Percentiles rank a stretch among this genome's conserved stretches.
Evolutionary conservation across 2,113 vertebrate genomes (phyloP).

Genomic region (Seriola aureovittata): DNA sequence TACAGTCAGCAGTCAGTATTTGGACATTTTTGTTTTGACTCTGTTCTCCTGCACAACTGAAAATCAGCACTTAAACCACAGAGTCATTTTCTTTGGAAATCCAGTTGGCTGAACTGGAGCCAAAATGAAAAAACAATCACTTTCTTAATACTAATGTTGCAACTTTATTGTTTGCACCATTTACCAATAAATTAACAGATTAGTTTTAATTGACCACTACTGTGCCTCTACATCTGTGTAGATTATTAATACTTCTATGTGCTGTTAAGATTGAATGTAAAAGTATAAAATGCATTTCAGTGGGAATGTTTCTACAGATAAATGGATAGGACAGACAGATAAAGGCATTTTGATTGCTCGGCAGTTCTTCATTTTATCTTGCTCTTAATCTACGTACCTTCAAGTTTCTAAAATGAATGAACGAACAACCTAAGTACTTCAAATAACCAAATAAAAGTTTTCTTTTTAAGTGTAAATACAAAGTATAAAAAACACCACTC

Average conservation of each 20-base stretch:
- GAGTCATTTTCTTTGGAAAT: background rate
- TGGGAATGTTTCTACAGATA: background rate
- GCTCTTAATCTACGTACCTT: background rate
- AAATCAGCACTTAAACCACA: background rate
- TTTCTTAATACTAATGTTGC: background rate
- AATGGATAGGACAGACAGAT: background rate
- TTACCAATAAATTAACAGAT: background rate
- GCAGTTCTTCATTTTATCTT: background rate
- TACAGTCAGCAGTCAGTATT: background rate
- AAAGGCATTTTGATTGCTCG: background rate
- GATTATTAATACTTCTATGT: background rate
- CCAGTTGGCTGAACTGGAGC: background rate
- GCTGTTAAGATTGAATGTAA: background rate
- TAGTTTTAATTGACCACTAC: background rate
- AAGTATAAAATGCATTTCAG: background rate
- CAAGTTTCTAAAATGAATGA: background rate
- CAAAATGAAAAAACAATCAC: background rate
- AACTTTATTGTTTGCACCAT: background rate
- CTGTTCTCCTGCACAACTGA: background rate
- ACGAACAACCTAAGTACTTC: conserved; percentile 21
- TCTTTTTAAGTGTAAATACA: conserved; percentile 21
- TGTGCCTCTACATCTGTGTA: background rate
- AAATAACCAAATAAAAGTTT: conserved; percentile 35
- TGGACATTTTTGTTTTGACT: background rate
- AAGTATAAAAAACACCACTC: conserved; percentile 11